Evolutionary conservation across 2,888 invertebrate species (phyloP), one percentile per base, ranked within the genome.

Genomic region (Acleris emargana): DNA sequence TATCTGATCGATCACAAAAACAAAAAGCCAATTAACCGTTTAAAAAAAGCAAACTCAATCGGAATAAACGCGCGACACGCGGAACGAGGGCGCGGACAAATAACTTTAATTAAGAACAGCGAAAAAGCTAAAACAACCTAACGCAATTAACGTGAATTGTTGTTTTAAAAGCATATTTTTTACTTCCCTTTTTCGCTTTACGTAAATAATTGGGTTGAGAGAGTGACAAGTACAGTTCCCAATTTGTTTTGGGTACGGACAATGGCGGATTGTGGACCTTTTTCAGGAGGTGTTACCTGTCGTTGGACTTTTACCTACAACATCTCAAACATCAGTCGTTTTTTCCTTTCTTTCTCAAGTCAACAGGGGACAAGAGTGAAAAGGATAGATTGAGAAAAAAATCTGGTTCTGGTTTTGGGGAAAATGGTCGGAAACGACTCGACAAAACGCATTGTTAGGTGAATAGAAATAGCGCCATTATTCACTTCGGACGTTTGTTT

Each of bases 201-300:
- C 58, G 32, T 58, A 58, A 58, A 58, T 58, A 58, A 58, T 58
- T 58, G 58, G 38, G 58, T 28, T 11, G 49, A 49, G 58, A 32
- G 58, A 58, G 58, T 58, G 58, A 58, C 58, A 58, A 58, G 58
- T 38, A 38, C 58, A 58, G 49, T 32, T 58, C 58, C 11, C 58
- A 58, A 58, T 58, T 58, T 58, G 58, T 58, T 58, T 58, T 22
- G 45, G 57, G 45, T 20, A 11, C 55, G 20, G 9, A 57, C 57
- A 57, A 57, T 57, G 45, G 43, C 42, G 38, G 16, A 22, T 55
- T 57, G 57, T 57, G 25, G 45, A 57, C 57, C 57, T 45, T 57
- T 57, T 57, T 57, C 25, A 22, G 25, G 9, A 16, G 9, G 42
- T 45, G 25, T 17, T 57, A 57, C 57, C 57, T 57, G 57, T 5